Conservation (phyloP, 2,797 vertebrate species). For the Xiphophorus birchmanni region DNA sequence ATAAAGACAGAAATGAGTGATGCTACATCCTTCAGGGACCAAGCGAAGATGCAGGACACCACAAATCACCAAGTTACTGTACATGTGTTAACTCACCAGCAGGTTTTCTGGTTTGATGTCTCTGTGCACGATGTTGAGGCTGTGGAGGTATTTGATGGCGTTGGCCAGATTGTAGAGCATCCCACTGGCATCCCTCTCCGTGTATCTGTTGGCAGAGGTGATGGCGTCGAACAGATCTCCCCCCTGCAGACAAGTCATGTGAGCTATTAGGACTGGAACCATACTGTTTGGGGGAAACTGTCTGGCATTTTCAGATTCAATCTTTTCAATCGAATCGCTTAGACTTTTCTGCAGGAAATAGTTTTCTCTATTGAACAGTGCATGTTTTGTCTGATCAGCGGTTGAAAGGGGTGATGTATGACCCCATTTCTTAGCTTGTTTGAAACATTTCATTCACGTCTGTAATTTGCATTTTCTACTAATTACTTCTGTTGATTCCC, state of each 20-base stretch:
- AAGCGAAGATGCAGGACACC: background rate
- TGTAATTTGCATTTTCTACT: conserved; percentile 30
- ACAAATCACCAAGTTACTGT: conserved; percentile 18
- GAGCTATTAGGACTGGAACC: conserved; percentile 20
- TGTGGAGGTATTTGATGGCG: conserved; percentile 98
- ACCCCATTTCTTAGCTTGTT: conserved; percentile 29
- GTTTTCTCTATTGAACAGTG: background rate
- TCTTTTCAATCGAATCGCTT: background rate
- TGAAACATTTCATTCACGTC: conserved; percentile 11
- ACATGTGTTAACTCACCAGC: conserved; percentile 82
- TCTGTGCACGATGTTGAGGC: conserved; percentile 96
- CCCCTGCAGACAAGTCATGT: conserved; percentile 79
- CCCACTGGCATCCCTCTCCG: conserved; percentile 94
- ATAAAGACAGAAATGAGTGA: conserved; percentile 23
- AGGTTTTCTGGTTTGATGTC: conserved; percentile 99
- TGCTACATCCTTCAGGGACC: conserved; percentile 36
- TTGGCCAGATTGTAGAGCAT: conserved; percentile 98
- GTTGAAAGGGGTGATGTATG: conserved; percentile 22
- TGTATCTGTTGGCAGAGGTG: conserved; percentile 97
- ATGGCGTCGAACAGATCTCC: conserved; percentile 98
- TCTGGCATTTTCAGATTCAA: conserved; percentile 3
- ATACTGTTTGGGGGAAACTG: conserved; percentile 6
- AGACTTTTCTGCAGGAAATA: background rate
- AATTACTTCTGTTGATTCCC: conserved; percentile 12
- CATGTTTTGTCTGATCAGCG: conserved; percentile 26